Base-by-base conservation (phyloP, 2,113 vertebrate genomes). In the Laticauda colubrina region DNA sequence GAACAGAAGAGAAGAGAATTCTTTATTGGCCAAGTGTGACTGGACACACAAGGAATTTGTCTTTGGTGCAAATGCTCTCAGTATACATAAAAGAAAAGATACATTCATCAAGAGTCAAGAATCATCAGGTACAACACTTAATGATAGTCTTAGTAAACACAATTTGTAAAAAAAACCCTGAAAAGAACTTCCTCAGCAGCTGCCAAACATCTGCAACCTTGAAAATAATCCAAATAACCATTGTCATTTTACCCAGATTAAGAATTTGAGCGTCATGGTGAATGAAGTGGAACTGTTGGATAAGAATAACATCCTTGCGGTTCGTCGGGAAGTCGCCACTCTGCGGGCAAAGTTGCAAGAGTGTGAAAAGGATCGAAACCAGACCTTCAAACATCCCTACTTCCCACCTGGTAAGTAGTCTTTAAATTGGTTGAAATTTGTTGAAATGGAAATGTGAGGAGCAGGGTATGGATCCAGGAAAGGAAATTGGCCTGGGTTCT, bases 201-300 rank as follows among this genome's bases (percentile, higher is more conserved):
- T 93, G 75, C 90, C 94, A 59, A 86, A 93, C 89, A 94, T 85
- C 45, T 92, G 61, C 3, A 91, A 94, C 51, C 2, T 34, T 56
- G 34, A 85, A 23, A 81, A 75, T 95, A 96, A 95, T 93, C 92
- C 93, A 93, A 96, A 95, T 11, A 10, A 18, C 95, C 92, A 1
- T 24, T 51, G 94, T 39, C 89, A 88, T 95, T 93, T 43, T n/a
- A 20, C 86, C 95, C 95, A 98, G 98, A 98, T 98, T 95, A 97
- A 85, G 94, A 98, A 98, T 97, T 94, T 98, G 96, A 98, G 96
- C 91, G 90, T 97, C 90, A 64, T 97, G 91, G 97, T 98, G 39
- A 95, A 96, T 93, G 94, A 97, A 23, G 92, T 98, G 0, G 98
- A 98, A 91, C 97, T 96, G 0, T 87, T 98, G 91, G 98, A 98